Evolutionary conservation across 2,113 vertebrate species (phyloP), one percentile per base, ranked within the genome.

Genomic region (Gymnarchus niloticus): DNA sequence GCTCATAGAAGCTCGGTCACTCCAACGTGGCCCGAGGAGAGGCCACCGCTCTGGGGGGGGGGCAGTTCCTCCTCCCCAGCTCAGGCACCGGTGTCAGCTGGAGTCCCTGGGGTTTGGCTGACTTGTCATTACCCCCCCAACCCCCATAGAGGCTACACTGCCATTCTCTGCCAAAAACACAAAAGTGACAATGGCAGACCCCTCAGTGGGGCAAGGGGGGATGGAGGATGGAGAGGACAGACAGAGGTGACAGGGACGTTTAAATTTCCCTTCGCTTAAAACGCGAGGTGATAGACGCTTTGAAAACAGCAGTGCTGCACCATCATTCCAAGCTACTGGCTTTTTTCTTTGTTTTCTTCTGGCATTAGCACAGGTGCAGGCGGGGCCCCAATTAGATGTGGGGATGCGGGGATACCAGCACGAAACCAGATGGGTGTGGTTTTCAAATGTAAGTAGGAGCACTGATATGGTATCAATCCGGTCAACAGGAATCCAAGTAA

Each of bases 81-180:
- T 1, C n/a, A 25, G 49, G 51, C 49, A 25, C 48, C 33, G 48
- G 25, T 81, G 73, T 77, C 73, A 77, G 73, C 33, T 56, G 28
- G 81, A 83, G 8, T 44, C 81, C 81, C 81, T 83, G 81, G 81
- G 81, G 54, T 44, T 56, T 1, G n/a, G 78, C 48, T 81, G 48
- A 33, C 46, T 81, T 52, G 78, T 52, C 78, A 81, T 19, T 21
- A 6, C 54, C 4, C 1, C 28, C 28, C 25, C 25, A 12, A 51
- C 52, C 33, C 2, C 14, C 6, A 17, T 21, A 37, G 44, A 81
- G 46, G 6, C 28, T 10, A 1, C 81, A 44, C 33, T 57, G 54
- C 81, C 81, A 57, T 33, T 57, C 54, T 44, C 17, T 23, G 33
- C 81, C 52, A 37, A 56, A 56, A 57, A 28, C 28, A 83, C 7